Evolutionary conservation across 1,140 invertebrate species (phyloP).

Genomic region (Calephelis virginiensis): DNA sequence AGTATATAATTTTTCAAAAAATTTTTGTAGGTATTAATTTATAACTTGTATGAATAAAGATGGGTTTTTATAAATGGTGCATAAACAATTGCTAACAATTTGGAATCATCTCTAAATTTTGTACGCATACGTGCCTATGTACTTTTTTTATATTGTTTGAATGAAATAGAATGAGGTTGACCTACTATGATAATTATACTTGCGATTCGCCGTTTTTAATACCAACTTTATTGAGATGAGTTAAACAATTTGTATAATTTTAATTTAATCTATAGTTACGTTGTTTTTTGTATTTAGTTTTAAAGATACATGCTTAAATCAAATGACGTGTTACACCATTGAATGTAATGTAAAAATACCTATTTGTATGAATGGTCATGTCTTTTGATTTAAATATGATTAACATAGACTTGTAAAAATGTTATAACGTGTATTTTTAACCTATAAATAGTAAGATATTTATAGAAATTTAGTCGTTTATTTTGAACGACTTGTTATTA

Average conservation of each 20-base stretch:
- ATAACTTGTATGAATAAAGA: too few species aligned
- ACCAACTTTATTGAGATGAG: neutral
- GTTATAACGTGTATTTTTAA: slow-evolving; percentile 78
- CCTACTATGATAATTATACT: too few species aligned
- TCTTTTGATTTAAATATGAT: slow-evolving; percentile 53
- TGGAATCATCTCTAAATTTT: too few species aligned
- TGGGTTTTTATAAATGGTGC: too few species aligned
- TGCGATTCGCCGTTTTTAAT: too few species aligned
- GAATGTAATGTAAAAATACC: slow-evolving; percentile 25
- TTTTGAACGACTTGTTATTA: slow-evolving; percentile 79
- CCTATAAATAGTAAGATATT: slow-evolving; percentile 78
- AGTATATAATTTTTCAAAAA: slow-evolving; percentile 55
- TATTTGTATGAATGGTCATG: slow-evolving; percentile 31
- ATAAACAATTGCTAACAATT: too few species aligned
- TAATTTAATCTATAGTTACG: slow-evolving; percentile 39
- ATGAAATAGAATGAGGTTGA: too few species aligned
- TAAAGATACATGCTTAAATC: slow-evolving; percentile 46
- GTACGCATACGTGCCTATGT: too few species aligned
- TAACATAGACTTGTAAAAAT: slow-evolving; percentile 77
- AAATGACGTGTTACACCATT: slow-evolving; percentile 42
- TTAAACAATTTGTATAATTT: slow-evolving; percentile 42
- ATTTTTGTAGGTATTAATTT: slow-evolving; percentile 30
- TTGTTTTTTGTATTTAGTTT: slow-evolving; percentile 41
- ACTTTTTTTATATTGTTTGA: too few species aligned
- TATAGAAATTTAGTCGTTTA: slow-evolving; percentile 78